Evolutionary conservation across 2,113 vertebrate species (phyloP).

Genomic region (Anolis carolinensis): DNA sequence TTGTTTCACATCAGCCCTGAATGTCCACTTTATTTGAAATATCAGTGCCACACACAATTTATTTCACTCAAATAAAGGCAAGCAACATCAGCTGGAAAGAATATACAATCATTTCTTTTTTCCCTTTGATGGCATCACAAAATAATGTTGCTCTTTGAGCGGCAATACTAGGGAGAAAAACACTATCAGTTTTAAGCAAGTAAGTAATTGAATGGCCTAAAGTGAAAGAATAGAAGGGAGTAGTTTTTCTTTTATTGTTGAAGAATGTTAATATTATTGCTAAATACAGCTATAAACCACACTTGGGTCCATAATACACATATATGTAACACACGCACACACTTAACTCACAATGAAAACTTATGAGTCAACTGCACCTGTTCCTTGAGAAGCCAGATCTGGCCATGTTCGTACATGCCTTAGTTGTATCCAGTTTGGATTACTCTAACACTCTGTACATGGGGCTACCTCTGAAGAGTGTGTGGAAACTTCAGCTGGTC

Average conservation of each 20-base stretch:
- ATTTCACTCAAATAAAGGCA: slow-evolving; percentile 50
- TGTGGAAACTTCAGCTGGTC: too few species aligned
- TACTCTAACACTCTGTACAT: too few species aligned
- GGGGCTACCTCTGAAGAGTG: too few species aligned
- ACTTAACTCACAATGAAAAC: too few species aligned
- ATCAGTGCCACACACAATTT: slow-evolving; percentile 22
- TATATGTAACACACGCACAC: not conserved
- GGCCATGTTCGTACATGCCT: too few species aligned
- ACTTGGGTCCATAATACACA: not conserved
- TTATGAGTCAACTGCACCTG: too few species aligned
- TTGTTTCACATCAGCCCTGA: slow-evolving; percentile 26
- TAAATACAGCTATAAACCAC: not conserved
- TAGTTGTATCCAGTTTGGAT: too few species aligned
- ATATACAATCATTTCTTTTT: slow-evolving; percentile 27
- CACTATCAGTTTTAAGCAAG: slow-evolving; percentile 38
- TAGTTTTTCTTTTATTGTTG: slow-evolving; percentile 20
- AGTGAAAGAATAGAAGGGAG: slow-evolving; percentile 15
- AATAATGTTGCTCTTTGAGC: slow-evolving; percentile 30
- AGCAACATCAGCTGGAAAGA: slow-evolving; percentile 35
- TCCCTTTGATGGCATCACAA: slow-evolving; percentile 10
- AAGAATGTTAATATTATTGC: slow-evolving; percentile 16
- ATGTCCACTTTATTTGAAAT: slow-evolving; percentile 50
- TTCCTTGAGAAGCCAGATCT: too few species aligned
- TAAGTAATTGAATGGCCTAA: slow-evolving; percentile 18
- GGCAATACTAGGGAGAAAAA: not conserved